Conservation (phyloP, 1,140 invertebrate species). For the Semibalanus balanoides region DNA sequence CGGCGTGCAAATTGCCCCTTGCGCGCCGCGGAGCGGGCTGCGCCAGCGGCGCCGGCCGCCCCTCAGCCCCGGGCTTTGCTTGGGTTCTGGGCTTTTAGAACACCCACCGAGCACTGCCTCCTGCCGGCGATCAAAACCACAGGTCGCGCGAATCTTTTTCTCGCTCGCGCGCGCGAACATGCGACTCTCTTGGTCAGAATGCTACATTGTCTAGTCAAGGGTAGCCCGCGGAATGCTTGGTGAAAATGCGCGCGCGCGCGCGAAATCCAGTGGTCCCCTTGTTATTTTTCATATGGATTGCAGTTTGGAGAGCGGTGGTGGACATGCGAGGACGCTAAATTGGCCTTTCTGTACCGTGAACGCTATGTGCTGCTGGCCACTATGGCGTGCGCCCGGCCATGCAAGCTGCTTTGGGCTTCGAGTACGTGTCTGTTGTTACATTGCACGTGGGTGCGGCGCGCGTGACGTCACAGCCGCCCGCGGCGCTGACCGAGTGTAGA, state of each 20-base stretch:
- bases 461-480: neutral
- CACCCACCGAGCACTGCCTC: neutral
- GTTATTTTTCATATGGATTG: neutral
- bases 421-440: neutral
- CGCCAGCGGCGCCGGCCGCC: too few relatives aligned
- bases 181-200: neutral
- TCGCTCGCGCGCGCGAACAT: too few relatives aligned
- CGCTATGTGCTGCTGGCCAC: neutral
- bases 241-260: neutral
- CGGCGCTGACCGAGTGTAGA: neutral
- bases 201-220: neutral
- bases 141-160: too few relatives aligned
- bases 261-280: neutral
- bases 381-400: neutral
- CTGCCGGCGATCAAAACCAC: neutral
- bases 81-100: neutral
- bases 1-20: neutral
- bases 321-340: neutral
- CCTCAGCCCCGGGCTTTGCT: neutral
- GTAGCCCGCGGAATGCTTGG: neutral
- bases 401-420: neutral
- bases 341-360: neutral
- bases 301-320: neutral
- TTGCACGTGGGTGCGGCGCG: neutral
- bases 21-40: too few relatives aligned